These are phyloP conservation scores for Hemaris fuciformis DNA, from an alignment of 2,888 invertebrate genomes.

Conservation along the genomic window DNA sequence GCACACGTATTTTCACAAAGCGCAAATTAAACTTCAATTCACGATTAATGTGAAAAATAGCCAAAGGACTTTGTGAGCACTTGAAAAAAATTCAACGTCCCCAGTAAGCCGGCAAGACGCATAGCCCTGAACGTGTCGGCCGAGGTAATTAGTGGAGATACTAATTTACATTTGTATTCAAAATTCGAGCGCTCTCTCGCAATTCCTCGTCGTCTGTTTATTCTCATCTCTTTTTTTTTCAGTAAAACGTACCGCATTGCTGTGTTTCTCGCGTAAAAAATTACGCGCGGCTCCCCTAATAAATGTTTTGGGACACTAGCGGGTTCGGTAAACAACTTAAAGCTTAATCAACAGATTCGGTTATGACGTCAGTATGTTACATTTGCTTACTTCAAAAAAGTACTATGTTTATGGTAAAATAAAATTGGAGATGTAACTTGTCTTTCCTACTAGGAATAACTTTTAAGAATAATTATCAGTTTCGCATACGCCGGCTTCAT, in stretches of 20 bases:
- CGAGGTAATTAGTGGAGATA: slow-evolving; percentile 80
- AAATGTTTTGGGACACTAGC: slow-evolving; percentile 55
- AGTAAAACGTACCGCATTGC: slow-evolving; percentile 77
- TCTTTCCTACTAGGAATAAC: too few relatives aligned
- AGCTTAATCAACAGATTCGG: slow-evolving; percentile 51
- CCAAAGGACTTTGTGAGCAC: slow-evolving; percentile 61
- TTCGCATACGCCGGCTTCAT: not conserved
- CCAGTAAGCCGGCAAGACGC: slow-evolving; percentile 77
- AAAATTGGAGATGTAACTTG: not conserved
- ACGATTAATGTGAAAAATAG: slow-evolving; percentile 67
- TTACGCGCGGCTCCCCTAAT: slow-evolving; percentile 69
- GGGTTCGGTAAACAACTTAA: slow-evolving; percentile 55
- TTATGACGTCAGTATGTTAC: slow-evolving; percentile 2
- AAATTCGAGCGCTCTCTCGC: slow-evolving; percentile 80
- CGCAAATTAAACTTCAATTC: slow-evolving; percentile 43
- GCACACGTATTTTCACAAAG: not conserved
- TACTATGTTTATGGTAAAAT: slow-evolving; percentile 23
- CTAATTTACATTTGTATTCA: slow-evolving; percentile 83
- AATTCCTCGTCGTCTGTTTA: slow-evolving; percentile 79
- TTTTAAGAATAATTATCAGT: not conserved
- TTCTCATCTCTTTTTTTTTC: slow-evolving; percentile 75
- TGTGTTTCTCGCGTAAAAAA: slow-evolving; percentile 79
- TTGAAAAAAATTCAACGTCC: slow-evolving; percentile 69
- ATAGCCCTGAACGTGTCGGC: slow-evolving; percentile 77
- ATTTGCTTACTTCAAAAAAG: slow-evolving; percentile 27